Percentiles rank a stretch among this genome's conserved stretches.
These are phyloP conservation scores for Dasyurus viverrinus DNA, from an alignment of 2,113 vertebrate species.

Conservation along the genomic window DNA sequence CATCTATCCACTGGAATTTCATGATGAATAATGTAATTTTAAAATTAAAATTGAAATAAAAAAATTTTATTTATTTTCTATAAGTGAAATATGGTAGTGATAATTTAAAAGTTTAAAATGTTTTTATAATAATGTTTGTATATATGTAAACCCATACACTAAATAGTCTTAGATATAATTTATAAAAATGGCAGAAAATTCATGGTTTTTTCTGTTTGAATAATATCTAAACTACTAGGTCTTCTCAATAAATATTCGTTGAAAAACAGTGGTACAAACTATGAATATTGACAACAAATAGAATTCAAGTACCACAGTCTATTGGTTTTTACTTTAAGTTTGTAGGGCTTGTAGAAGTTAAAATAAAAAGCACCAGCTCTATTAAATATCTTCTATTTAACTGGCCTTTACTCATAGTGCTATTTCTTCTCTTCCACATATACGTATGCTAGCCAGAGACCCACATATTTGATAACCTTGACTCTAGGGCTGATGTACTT, in stretches of 20 bases:
- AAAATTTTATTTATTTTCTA: background rate
- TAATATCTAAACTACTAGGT: background rate
- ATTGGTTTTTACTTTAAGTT: slow-evolving; percentile 73
- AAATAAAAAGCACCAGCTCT: slow-evolving; percentile 79
- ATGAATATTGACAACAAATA: background rate
- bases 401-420: slow-evolving; percentile 70
- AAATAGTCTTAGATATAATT: background rate
- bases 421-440: slow-evolving; percentile 76
- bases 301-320: slow-evolving; percentile 56
- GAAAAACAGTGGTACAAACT: background rate
- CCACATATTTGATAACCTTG: slow-evolving; percentile 84
- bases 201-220: background rate
- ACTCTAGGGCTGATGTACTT: slow-evolving; percentile 83
- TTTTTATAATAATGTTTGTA: background rate
- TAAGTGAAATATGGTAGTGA: slow-evolving; percentile 20
- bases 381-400: slow-evolving; percentile 76
- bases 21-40: background rate
- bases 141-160: background rate
- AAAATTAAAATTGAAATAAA: background rate
- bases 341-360: slow-evolving; percentile 79
- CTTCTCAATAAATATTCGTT: background rate
- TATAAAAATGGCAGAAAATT: background rate
- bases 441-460: slow-evolving; percentile 80
- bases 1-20: background rate
- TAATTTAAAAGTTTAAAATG: slow-evolving; percentile 35